Evolutionary conservation across 1,140 invertebrate genomes (phyloP).

Genomic region (Ostrea denselamellosa): DNA sequence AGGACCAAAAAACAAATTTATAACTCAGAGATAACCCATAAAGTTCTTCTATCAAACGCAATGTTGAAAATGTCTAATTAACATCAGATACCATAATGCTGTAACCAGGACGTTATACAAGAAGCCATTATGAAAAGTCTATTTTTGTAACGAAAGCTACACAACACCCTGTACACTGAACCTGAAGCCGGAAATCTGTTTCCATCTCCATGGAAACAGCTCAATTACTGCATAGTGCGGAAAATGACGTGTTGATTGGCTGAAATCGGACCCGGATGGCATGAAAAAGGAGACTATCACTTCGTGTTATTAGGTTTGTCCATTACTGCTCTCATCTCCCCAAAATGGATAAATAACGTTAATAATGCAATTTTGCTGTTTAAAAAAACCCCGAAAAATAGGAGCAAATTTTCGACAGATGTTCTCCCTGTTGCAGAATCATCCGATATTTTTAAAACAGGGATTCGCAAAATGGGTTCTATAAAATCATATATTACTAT

Average conservation of each 20-base stretch:
- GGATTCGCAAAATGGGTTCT: too few relatives aligned
- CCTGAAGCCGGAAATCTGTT: not conserved
- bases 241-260: constrained; percentile 28
- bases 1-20: not conserved
- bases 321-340: constrained; percentile 4
- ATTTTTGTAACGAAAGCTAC: not conserved
- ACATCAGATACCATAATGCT: too few relatives aligned
- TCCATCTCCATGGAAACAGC: constrained; percentile 14
- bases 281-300: constrained; percentile 4
- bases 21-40: not conserved
- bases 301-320: not conserved
- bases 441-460: not conserved
- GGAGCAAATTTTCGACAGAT: not conserved
- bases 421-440: not conserved
- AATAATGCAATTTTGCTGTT: not conserved
- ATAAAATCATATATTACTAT: too few relatives aligned
- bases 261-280: constrained; percentile 8
- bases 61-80: too few relatives aligned
- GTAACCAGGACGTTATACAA: too few relatives aligned
- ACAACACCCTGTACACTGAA: not conserved
- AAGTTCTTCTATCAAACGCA: not conserved
- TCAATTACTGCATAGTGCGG: constrained; percentile 18
- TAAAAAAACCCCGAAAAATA: not conserved
- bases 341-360: not conserved
- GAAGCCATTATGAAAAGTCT: too few relatives aligned